A percentile compares a stretch with the other conserved stretches of the same genome.
Evolutionary conservation across 2,797 vertebrate genomes (phyloP).

Genomic region (Pseudocheirus occidentalis): DNA sequence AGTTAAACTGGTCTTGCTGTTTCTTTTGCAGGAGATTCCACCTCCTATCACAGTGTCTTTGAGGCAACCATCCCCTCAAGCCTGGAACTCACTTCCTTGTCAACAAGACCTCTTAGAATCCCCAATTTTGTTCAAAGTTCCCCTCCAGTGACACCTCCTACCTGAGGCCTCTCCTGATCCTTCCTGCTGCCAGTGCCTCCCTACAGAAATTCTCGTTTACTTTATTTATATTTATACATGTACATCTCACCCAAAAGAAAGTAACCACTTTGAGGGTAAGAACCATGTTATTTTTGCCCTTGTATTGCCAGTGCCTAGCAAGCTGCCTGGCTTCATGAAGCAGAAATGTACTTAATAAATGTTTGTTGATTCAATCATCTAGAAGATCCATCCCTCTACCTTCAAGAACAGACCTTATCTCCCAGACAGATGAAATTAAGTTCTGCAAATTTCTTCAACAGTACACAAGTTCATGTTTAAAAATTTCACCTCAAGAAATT

Average conservation of each 20-base stretch:
- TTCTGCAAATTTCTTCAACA: neutral
- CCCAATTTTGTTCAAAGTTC: neutral
- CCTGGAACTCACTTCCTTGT: neutral
- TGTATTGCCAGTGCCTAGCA: neutral
- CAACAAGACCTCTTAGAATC: neutral
- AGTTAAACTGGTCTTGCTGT: neutral
- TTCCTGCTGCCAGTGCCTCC: neutral
- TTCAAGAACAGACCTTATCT: neutral
- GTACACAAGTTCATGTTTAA: neutral
- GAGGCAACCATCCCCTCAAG: neutral
- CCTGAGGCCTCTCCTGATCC: neutral
- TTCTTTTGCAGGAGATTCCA: neutral
- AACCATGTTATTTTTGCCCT: neutral
- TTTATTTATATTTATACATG: neutral
- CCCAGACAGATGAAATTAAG: slow-evolving; percentile 11
- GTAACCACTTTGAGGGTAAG: neutral
- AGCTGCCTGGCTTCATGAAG: neutral
- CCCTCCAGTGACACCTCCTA: neutral
- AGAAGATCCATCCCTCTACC: neutral
- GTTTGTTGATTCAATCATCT: neutral
- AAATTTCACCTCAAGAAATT: slow-evolving; percentile 25
- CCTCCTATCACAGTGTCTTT: neutral
- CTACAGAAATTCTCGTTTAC: neutral
- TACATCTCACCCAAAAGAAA: neutral
- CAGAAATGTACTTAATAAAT: neutral